phyloP scores from a whole-genome alignment of 2,113 vertebrate genomes.

The Ciconia maguari region DNA sequence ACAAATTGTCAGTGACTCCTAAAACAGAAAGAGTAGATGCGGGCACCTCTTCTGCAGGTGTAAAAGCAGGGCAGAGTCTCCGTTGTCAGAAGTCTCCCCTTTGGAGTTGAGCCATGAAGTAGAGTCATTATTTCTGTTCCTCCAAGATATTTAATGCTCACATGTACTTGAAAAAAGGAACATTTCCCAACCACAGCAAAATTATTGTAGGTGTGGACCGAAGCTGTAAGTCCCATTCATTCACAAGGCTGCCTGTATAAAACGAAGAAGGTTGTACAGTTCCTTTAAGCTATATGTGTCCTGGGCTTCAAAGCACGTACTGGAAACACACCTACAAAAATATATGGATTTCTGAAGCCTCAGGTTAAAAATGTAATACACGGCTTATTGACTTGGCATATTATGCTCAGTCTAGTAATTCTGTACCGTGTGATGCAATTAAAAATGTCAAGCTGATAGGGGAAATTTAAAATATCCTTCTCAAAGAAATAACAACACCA shows the following conservation, averaged over 20 bases:
- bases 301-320: background rate
- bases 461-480: background rate
- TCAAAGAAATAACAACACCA: background rate
- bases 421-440: background rate
- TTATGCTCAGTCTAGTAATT: slow-evolving; percentile 13
- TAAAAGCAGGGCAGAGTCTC: background rate
- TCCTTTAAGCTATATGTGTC: background rate
- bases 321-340: slow-evolving; percentile 13
- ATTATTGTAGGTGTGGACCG: background rate
- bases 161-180: background rate
- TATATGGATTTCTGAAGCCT: slow-evolving; percentile 24
- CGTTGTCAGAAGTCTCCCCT: background rate
- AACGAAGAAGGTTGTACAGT: background rate
- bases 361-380: slow-evolving; percentile 9
- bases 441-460: background rate
- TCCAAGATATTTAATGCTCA: background rate
- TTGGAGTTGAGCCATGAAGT: background rate
- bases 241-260: background rate
- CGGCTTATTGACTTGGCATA: background rate
- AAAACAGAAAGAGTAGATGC: background rate
- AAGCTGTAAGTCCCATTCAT: background rate
- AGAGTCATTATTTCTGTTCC: background rate
- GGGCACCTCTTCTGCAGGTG: background rate
- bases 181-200: background rate
- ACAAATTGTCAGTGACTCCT: background rate